A percentile compares a stretch with the other conserved stretches of the same genome.
These are phyloP conservation scores for Agrochola litura DNA, from an alignment of 2,888 invertebrate species.

Conservation along the genomic window DNA sequence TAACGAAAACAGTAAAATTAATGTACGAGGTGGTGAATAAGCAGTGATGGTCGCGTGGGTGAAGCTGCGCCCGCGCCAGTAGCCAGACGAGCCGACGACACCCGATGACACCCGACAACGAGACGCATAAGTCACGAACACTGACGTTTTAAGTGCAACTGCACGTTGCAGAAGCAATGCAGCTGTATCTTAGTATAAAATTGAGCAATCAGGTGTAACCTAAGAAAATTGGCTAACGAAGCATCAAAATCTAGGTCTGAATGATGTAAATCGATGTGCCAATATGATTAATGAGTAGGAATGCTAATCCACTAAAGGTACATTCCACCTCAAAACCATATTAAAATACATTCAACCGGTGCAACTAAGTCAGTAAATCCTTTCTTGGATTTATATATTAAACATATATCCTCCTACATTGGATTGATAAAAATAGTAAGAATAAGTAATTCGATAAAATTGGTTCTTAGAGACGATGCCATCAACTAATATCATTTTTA, in stretches of 20 bases:
- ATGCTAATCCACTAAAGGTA: background rate
- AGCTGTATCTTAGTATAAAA: constrained; percentile 42
- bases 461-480: background rate
- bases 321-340: background rate
- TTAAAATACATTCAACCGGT: too few relatives aligned
- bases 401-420: background rate
- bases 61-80: constrained; percentile 75
- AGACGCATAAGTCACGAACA: constrained; percentile 61
- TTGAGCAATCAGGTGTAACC: constrained; percentile 49
- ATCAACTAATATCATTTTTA: background rate
- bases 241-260: background rate
- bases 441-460: background rate
- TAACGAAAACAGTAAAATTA: constrained; percentile 58
- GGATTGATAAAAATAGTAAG: background rate
- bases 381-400: background rate
- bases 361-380: background rate
- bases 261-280: background rate
- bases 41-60: constrained; percentile 70
- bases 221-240: constrained; percentile 11
- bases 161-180: constrained; percentile 63
- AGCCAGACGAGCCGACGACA: constrained; percentile 72
- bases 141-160: constrained; percentile 84
- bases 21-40: constrained; percentile 57
- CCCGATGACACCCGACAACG: constrained; percentile 72
- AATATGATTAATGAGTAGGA: background rate